Conservation (phyloP, 23 tunicate genomes). For the Trididemnum nubilum region DNA sequence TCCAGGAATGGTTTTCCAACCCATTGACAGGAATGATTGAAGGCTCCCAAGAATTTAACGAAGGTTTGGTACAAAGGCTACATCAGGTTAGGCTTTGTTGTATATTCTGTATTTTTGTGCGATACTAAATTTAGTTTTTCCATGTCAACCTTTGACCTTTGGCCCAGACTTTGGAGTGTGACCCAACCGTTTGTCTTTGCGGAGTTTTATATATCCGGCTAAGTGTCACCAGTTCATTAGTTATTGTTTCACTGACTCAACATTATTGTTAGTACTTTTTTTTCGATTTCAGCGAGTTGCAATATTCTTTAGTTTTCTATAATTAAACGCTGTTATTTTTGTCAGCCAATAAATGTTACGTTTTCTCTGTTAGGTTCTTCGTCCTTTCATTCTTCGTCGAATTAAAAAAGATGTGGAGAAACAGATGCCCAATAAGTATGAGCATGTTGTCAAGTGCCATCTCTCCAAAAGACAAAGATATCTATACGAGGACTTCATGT, state of each 20-base stretch:
- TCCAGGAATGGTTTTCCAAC: conserved; percentile 95
- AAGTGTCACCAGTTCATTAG: no score
- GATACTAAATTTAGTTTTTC: not conserved
- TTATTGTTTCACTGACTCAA: no score
- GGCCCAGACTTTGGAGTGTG: not conserved
- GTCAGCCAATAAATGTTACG: no score
- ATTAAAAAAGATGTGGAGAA: conserved; percentile 94
- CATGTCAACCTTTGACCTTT: not conserved
- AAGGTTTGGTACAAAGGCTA: conserved; percentile 67
- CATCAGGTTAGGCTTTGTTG: conserved; percentile 94
- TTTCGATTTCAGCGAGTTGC: no score
- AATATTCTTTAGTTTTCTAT: no score
- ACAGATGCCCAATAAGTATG: conserved; percentile 99
- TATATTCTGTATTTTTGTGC: not conserved
- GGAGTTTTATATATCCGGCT: no score
- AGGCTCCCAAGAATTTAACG: conserved; percentile 84
- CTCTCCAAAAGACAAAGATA: conserved; percentile 90
- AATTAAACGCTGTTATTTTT: no score
- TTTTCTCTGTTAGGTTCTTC: conserved; percentile 77
- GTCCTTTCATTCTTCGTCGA: conserved; percentile 91
- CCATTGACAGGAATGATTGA: conserved; percentile 96
- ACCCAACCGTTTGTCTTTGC: not conserved
- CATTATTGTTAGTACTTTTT: no score
- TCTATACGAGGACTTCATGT: conserved; percentile 94
- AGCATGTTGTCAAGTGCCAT: conserved; percentile 92